Percentiles rank a stretch among this genome's conserved stretches.
Evolutionary conservation across 2,888 invertebrate species (phyloP).

Genomic region (Cryptocheilus praepositus): DNA sequence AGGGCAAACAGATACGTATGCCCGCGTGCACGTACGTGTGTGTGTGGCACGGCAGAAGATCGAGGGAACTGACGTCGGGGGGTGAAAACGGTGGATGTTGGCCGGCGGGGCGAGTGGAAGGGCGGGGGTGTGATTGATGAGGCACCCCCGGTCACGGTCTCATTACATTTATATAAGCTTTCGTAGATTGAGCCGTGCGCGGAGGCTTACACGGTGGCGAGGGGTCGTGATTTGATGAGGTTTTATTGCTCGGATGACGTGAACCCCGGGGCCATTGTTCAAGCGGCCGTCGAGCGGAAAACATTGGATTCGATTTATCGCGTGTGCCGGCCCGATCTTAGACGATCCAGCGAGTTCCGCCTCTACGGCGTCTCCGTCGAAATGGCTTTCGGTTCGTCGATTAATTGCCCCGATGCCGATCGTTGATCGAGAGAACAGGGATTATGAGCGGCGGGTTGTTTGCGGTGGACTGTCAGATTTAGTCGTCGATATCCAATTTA

Average conservation of each 20-base stretch:
- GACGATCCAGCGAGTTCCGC: too few relatives aligned
- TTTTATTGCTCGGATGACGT: slow-evolving; percentile 73
- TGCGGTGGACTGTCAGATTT: too few relatives aligned
- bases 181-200: slow-evolving; percentile 73
- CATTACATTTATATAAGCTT: slow-evolving; percentile 75
- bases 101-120: slow-evolving; percentile 28
- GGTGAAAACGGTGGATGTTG: slow-evolving; percentile 7
- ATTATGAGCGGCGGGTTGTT: too few relatives aligned
- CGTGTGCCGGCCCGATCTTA: slow-evolving; percentile 18
- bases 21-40: slow-evolving; percentile 22
- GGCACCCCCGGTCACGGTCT: slow-evolving; percentile 72
- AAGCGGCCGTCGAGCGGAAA: slow-evolving; percentile 51
- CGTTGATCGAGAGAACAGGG: too few relatives aligned
- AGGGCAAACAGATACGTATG: slow-evolving; percentile 35
- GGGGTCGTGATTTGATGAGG: slow-evolving; percentile 75
- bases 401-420: too few relatives aligned
- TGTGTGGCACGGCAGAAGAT: slow-evolving; percentile 40
- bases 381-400: too few relatives aligned
- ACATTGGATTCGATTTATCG: slow-evolving; percentile 61
- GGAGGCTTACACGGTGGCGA: slow-evolving; percentile 71
- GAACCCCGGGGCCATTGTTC: slow-evolving; percentile 59
- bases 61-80: slow-evolving; percentile 35
- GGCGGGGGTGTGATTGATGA: slow-evolving; percentile 72
- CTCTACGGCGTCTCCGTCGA: too few relatives aligned
- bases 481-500: too few relatives aligned